Evolutionary conservation across 2,113 vertebrate genomes (phyloP).

Genomic region (Myiozetetes cayanensis): DNA sequence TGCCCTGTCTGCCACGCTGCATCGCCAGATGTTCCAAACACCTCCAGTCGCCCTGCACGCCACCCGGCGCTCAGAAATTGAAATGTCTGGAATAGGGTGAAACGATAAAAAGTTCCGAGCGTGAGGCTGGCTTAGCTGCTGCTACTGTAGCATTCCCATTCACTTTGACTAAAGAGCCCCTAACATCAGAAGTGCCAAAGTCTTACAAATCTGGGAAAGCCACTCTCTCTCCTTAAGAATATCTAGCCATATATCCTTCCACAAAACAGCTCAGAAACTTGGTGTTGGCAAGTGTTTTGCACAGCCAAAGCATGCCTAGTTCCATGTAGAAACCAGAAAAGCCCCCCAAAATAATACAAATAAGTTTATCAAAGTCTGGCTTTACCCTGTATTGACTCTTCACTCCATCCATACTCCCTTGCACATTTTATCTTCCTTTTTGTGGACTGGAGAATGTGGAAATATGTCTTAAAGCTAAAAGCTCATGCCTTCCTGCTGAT

Average conservation of each 20-base stretch:
- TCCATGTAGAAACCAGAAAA: not conserved
- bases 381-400: not conserved
- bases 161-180: not conserved
- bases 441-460: not conserved
- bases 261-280: not conserved
- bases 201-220: not conserved
- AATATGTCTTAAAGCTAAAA: not conserved
- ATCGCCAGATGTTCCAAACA: accelerated
- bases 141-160: not conserved
- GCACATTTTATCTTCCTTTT: not conserved
- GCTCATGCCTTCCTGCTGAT: not conserved
- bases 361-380: not conserved
- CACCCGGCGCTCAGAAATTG: not conserved
- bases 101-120: not conserved
- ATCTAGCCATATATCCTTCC: not conserved
- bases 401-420: not conserved
- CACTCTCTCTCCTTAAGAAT: not conserved
- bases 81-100: not conserved
- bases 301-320: not conserved
- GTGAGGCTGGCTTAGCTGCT: not conserved
- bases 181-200: not conserved
- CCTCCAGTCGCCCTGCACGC: accelerated
- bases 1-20: accelerated
- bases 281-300: not conserved
- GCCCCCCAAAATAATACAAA: not conserved